Evolutionary conservation across 2,888 invertebrate genomes (phyloP).

Genomic region (Eupithecia exiguata): DNA sequence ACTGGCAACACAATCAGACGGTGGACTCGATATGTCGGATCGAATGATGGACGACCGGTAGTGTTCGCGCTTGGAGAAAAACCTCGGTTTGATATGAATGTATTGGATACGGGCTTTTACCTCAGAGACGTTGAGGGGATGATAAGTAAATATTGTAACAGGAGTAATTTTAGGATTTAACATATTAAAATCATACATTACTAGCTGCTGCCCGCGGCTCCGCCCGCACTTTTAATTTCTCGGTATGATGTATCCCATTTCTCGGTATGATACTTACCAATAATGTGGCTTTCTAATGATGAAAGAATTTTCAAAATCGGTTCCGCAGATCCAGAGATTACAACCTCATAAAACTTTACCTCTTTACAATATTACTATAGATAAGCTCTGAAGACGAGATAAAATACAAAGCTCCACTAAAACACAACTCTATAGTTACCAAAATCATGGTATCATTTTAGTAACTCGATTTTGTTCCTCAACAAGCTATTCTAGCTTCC

Average conservation of each 20-base stretch:
- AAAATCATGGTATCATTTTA: not conserved
- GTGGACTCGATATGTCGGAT: conserved; percentile 19
- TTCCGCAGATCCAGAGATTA: too few species aligned
- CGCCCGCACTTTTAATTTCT: too few species aligned
- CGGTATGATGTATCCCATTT: too few species aligned
- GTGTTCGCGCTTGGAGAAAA: not conserved
- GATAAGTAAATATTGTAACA: not conserved
- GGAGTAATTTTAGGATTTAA: too few species aligned
- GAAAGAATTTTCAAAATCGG: too few species aligned
- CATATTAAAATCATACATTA: not conserved
- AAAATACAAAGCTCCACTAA: not conserved
- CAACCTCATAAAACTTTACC: too few species aligned
- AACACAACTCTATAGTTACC: not conserved
- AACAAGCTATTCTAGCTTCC: not conserved
- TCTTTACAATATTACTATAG: too few species aligned
- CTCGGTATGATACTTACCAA: too few species aligned
- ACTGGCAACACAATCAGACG: conserved; percentile 21
- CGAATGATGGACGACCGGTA: conserved; percentile 22
- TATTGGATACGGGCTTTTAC: not conserved
- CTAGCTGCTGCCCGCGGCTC: too few species aligned
- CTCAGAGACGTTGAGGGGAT: not conserved
- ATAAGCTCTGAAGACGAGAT: not conserved
- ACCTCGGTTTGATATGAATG: conserved; percentile 1
- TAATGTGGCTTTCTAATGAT: too few species aligned
- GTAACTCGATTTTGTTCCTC: not conserved